A percentile compares a stretch with the other conserved stretches of the same genome.
These are phyloP conservation scores for Cyanoliseus patagonus DNA, from an alignment of 2,113 vertebrate genomes.

Conservation along the genomic window DNA sequence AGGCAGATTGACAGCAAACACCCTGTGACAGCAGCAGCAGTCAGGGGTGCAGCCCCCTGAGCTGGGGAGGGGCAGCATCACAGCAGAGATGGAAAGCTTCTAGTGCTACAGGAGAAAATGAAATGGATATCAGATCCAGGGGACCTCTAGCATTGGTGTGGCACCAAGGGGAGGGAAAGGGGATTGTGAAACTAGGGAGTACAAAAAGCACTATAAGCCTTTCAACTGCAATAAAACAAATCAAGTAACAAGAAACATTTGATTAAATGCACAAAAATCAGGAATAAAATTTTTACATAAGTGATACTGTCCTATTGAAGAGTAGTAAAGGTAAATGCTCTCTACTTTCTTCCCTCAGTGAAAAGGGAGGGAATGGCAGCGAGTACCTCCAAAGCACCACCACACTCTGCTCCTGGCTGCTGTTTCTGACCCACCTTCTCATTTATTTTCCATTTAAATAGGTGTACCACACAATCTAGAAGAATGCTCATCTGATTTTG, in stretches of 20 bases:
- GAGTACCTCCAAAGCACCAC: not conserved
- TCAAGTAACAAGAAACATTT: not conserved
- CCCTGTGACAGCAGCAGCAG: fast-evolving
- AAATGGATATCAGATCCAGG: not conserved
- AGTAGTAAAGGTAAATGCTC: not conserved
- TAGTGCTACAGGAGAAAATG: not conserved
- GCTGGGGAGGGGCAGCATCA: not conserved
- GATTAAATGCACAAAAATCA: not conserved
- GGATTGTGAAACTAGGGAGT: not conserved
- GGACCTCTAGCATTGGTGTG: not conserved
- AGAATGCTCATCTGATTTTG: not conserved
- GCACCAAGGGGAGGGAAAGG: not conserved
- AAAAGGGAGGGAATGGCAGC: not conserved
- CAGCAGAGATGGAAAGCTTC: not conserved
- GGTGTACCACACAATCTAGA: not conserved
- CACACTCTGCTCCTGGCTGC: not conserved
- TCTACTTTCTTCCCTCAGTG: not conserved
- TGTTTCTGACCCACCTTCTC: not conserved
- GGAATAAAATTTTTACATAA: not conserved
- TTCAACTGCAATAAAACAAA: not conserved
- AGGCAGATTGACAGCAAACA: not conserved
- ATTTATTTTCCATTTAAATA: not conserved
- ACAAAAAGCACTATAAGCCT: not conserved
- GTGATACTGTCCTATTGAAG: not conserved
- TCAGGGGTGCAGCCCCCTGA: not conserved